These are phyloP conservation scores for Lepidochrysops patricia DNA, from an alignment of 2,888 invertebrate genomes.

Conservation along the genomic window DNA sequence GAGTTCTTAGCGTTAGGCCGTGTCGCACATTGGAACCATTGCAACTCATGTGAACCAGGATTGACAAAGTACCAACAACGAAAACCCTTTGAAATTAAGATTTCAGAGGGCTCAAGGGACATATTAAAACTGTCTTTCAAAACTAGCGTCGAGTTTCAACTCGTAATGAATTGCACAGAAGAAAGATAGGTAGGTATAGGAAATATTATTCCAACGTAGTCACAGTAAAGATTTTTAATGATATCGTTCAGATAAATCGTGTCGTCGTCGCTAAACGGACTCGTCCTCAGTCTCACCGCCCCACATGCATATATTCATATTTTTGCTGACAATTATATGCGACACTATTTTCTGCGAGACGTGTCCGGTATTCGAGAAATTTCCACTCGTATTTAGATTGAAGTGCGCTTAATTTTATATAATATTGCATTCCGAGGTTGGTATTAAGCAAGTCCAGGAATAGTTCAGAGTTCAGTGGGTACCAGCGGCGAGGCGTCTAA, in stretches of 20 bases:
- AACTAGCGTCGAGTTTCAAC: no score
- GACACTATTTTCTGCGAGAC: constrained; percentile 35
- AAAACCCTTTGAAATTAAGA: no score
- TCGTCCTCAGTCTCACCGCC: constrained; percentile 24
- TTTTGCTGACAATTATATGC: constrained; percentile 35
- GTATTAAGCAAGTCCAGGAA: background rate
- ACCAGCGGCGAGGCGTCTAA: no score
- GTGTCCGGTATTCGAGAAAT: constrained; percentile 24
- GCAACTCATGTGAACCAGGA: no score
- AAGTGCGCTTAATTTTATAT: constrained; percentile 25
- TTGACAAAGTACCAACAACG: no score
- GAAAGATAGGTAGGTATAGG: constrained; percentile 21
- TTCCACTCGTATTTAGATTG: constrained; percentile 23
- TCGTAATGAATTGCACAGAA: no score
- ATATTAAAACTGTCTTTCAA: no score
- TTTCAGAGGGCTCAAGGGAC: no score
- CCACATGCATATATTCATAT: constrained; percentile 44
- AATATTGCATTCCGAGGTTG: constrained; percentile 20
- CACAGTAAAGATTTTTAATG: no score
- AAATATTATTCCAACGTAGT: no score
- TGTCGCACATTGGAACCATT: no score
- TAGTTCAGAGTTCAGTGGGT: background rate
- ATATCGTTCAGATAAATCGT: background rate
- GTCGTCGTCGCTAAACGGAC: constrained; percentile 14
- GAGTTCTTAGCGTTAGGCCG: no score